Base-by-base conservation (phyloP, 37 sponge, comb jelly and placozoan species). In the Haliclona indistincta region DNA sequence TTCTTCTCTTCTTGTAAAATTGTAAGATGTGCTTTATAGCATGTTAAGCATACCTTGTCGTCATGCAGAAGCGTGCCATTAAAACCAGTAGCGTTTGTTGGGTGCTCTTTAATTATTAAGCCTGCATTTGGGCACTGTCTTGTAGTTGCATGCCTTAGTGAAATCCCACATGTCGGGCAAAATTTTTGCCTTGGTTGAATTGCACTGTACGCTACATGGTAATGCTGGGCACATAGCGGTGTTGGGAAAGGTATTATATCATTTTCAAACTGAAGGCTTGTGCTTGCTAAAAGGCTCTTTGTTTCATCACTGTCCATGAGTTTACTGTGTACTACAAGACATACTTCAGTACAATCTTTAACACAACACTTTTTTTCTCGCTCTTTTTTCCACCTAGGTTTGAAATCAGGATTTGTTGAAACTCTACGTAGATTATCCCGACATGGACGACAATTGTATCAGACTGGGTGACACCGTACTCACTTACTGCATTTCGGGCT, bases 1-100 rank as follows among this genome's bases (percentile, higher is more conserved):
- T 7, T 6, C 22, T 58, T 58, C 11, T 58, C 28, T 11, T n/a
- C 28, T 20, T 58, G 60, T 25, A 58, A n/a, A 6, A 58, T 6
- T 58, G 7, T 6, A 58, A 69, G 70, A 51, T 69, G 70, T 11
- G 51, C 22, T n/a, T 40, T 69, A 43, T 69, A 69, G 51, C 70
- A 69, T 6, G 35, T 42, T 22, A 43, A 43, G 23, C 70, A 69
- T n/a, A 43, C 70, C 7, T 42, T 28, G 26, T 69, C 70, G 17
- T 43, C 28, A 37, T 20, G 6, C 5, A 5, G 8, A 22, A 69
- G 39, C 4, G 7, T n/a, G 23, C 39, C 29, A 8, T 28, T 37
- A 43, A 43, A 69, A 13, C 26, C 70, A 43, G 70, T 69, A 22
- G 39, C 43, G 39, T 69, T 23, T 69, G 13, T 38, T 22, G 43